A percentile compares a stretch with the other conserved stretches of the same genome.
Evolutionary conservation across 2,113 vertebrate species (phyloP).

Genomic region (Seriola aureovittata): DNA sequence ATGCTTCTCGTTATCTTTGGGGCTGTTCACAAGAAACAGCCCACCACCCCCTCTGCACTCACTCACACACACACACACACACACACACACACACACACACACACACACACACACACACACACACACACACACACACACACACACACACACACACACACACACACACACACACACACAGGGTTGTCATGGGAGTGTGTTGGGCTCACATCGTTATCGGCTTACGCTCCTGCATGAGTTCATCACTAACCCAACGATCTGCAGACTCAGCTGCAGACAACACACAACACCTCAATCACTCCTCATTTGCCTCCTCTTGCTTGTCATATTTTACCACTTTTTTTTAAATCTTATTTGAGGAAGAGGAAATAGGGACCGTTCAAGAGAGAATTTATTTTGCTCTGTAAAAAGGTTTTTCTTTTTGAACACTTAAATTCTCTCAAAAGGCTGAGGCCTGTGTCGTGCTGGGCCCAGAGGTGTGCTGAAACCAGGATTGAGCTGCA

Average conservation of each 20-base stretch:
- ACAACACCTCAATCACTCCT: conserved; percentile 75
- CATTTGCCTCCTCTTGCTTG: conserved; percentile 65
- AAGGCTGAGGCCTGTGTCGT: conserved; percentile 16
- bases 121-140: conserved; percentile 15
- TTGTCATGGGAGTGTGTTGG: conserved; percentile 37
- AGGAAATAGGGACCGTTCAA: conserved; percentile 41
- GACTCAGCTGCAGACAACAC: conserved; percentile 68
- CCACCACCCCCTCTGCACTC: not conserved
- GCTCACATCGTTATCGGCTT: conserved; percentile 62
- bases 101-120: not conserved
- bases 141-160: conserved; percentile 19
- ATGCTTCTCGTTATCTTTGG: conserved; percentile 54
- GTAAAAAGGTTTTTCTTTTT: conserved; percentile 3
- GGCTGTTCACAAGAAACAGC: conserved; percentile 8
- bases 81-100: conserved; percentile 25
- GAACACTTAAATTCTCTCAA: conserved; percentile 7
- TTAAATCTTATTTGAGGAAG: conserved; percentile 20
- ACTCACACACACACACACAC: conserved; percentile 1
- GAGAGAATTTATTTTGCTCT: conserved; percentile 36
- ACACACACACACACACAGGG: not conserved
- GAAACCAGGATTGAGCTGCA: conserved; percentile 21
- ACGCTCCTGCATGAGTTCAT: conserved; percentile 57
- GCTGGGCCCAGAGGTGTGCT: conserved; percentile 17
- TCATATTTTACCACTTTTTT: conserved; percentile 35
- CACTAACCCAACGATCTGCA: conserved; percentile 60